A percentile compares a stretch with the other conserved stretches of the same genome.
These are phyloP conservation scores for Hydra vulgaris DNA, from an alignment of 30 jellyfish, hydroid and myxozoan genomes.

Conservation along the genomic window DNA sequence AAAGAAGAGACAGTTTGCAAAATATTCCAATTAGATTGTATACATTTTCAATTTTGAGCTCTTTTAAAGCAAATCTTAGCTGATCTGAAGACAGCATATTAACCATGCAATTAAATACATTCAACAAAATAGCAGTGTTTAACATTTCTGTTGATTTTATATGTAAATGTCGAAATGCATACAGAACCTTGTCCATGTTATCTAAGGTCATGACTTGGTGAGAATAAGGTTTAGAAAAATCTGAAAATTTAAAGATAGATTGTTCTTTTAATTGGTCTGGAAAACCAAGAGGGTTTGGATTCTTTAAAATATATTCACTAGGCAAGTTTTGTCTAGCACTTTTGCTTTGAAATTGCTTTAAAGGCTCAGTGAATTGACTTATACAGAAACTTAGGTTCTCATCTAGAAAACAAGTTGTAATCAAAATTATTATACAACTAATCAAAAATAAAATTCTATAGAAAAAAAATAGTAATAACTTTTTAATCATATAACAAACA, in stretches of 20 bases:
- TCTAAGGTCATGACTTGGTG: slow-evolving; percentile 27
- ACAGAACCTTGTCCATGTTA: background rate
- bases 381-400: background rate
- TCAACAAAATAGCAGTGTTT: slow-evolving; percentile 18
- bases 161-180: slow-evolving; percentile 5
- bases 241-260: background rate
- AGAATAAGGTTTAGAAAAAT: background rate
- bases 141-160: slow-evolving; percentile 1
- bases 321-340: background rate
- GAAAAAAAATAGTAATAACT: too few relatives aligned
- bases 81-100: slow-evolving; percentile 32
- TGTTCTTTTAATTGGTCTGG: background rate
- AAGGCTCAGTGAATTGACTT: background rate
- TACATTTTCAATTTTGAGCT: slow-evolving; percentile 43
- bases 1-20: background rate
- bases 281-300: slow-evolving; percentile 23
- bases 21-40: slow-evolving; percentile 19
- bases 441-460: too few relatives aligned
- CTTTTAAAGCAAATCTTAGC: slow-evolving; percentile 38
- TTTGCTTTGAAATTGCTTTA: background rate
- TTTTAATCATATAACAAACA: too few relatives aligned
- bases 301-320: background rate
- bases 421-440: background rate
- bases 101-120: slow-evolving; percentile 38
- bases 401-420: background rate